These are phyloP conservation scores for Montipora capricornis DNA, from an alignment of 64 coral and sea anemone species.

Conservation along the genomic window DNA sequence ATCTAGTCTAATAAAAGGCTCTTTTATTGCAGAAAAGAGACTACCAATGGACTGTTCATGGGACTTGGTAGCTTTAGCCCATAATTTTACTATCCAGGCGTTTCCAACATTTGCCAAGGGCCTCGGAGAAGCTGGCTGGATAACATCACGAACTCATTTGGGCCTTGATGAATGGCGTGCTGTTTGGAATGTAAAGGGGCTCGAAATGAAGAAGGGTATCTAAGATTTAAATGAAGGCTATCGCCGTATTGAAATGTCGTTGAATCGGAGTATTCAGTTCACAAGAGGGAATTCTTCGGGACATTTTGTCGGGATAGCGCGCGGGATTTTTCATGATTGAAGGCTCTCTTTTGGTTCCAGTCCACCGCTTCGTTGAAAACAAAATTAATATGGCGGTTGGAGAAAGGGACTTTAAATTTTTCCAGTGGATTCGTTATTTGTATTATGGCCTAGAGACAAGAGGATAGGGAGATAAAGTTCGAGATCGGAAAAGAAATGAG, in stretches of 20 bases:
- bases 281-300: too few relatives aligned
- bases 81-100: constrained; percentile 91
- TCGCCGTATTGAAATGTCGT: too few relatives aligned
- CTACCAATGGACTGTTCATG: constrained; percentile 52
- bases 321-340: not conserved
- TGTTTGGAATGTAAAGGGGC: constrained; percentile 83
- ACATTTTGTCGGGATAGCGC: too few relatives aligned
- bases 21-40: constrained; percentile 63
- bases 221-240: not conserved
- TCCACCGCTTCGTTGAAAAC: not conserved
- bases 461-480: not conserved
- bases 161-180: constrained; percentile 95
- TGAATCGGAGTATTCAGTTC: too few relatives aligned
- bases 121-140: constrained; percentile 86
- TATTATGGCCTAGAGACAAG: not conserved
- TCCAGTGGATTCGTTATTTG: not conserved
- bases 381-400: constrained; percentile 38
- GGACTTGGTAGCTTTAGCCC: constrained; percentile 89
- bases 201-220: constrained; percentile 83
- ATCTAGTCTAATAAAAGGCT: not conserved
- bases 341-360: not conserved
- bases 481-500: constrained; percentile 7
- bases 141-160: constrained; percentile 91
- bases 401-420: not conserved
- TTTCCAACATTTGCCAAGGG: constrained; percentile 80